Conservation (phyloP, 2,888 invertebrate species). For the Drosophila paracracens region DNA sequence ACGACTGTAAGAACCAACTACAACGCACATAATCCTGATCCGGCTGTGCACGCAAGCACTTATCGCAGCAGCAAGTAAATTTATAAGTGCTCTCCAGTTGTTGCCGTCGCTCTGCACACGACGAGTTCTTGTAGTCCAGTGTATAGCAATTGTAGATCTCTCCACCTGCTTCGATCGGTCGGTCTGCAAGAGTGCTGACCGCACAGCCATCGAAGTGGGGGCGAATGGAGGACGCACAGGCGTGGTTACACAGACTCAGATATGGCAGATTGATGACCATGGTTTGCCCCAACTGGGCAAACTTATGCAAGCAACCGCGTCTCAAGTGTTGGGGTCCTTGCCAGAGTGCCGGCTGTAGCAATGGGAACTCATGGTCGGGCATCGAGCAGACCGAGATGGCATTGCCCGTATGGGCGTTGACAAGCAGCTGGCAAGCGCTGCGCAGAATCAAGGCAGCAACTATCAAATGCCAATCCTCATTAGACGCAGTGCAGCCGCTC, state of each 20-base stretch:
- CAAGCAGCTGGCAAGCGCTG: conserved; percentile 91
- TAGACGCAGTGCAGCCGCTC: conserved; percentile 72
- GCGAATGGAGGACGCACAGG: conserved; percentile 93
- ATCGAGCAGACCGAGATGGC: conserved; percentile 47
- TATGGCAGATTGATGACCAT: conserved; percentile 93
- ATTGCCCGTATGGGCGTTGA: conserved; percentile 90
- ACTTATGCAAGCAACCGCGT: conserved; percentile 70
- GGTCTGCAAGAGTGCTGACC: conserved; percentile 89
- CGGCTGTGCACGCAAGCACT: conserved; percentile 86
- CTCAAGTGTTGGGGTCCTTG: conserved; percentile 61
- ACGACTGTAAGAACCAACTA: background rate
- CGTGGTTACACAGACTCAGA: conserved; percentile 96
- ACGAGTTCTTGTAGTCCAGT: conserved; percentile 89
- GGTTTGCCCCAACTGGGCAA: conserved; percentile 76
- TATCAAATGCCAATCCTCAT: conserved; percentile 84
- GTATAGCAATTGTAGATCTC: conserved; percentile 95
- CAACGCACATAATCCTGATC: conserved; percentile 70
- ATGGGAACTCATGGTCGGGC: conserved; percentile 37
- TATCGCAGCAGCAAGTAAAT: conserved; percentile 91
- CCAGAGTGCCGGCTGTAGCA: conserved; percentile 73
- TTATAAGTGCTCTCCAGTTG: conserved; percentile 90
- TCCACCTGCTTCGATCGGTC: conserved; percentile 87
- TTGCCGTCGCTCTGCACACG: conserved; percentile 87
- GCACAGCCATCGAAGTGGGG: conserved; percentile 90
- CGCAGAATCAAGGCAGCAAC: conserved; percentile 90